A percentile compares a stretch with the other conserved stretches of the same genome.
phyloP scores from a whole-genome alignment of 2,888 invertebrate species.

The Metacarcinus magister region DNA sequence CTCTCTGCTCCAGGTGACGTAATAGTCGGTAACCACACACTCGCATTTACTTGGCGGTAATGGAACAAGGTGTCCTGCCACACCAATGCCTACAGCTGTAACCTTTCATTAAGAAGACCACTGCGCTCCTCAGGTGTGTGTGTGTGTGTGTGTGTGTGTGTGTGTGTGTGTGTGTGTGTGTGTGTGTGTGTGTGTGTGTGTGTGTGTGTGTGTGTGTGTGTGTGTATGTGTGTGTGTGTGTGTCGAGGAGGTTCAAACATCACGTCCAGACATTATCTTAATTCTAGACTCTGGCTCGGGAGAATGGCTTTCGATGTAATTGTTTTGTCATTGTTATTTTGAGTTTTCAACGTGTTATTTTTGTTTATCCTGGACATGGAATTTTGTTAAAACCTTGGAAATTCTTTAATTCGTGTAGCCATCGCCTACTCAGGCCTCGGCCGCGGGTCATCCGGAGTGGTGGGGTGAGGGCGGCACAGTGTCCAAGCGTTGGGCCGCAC shows the following conservation, averaged over 20 bases:
- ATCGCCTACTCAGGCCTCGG: neutral
- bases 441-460: neutral
- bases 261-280: neutral
- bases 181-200: too few species aligned
- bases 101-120: neutral
- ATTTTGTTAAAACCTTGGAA: neutral
- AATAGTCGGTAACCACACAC: neutral
- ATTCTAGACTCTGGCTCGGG: neutral
- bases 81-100: neutral
- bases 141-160: too few species aligned
- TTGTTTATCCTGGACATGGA: neutral
- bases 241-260: neutral
- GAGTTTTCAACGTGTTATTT: neutral
- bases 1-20: neutral
- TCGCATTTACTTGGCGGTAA: neutral
- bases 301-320: neutral
- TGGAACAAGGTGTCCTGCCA: neutral
- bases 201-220: too few species aligned
- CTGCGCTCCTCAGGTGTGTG: neutral
- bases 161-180: too few species aligned
- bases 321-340: neutral
- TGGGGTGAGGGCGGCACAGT: conserved; percentile 49
- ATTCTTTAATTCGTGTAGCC: neutral
- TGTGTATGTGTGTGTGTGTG: neutral
- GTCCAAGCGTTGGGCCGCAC: neutral